Base-by-base conservation (phyloP, 1,140 invertebrate species). In the Drosophila bifasciata region DNA sequence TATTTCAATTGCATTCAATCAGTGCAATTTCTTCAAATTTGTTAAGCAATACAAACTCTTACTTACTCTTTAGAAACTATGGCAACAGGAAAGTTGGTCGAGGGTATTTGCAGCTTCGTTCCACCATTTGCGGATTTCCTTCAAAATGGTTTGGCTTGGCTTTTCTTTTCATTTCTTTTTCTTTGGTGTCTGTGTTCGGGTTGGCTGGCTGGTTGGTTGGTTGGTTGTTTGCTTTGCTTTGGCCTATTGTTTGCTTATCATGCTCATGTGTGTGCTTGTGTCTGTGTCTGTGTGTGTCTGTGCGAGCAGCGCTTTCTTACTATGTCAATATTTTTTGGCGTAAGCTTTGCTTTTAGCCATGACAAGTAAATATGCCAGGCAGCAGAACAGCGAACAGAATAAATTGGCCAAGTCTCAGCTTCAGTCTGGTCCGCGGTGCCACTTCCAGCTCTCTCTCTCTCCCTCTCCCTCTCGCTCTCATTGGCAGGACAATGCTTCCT, bases 311-410 rank as follows among this genome's bases (percentile, higher is more conserved):
- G 49, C 50, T 78, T 67, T 58, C 73, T 75, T 86, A 86, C 81
- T 88, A 66, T 86, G 81, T 88, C 81, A 86, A 86, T 88, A 86
- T 86, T 78, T 78, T 81, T 86, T 86, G 83, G 81, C 78, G 78
- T 86, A 79, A 88, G 81, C 83, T 70, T 86, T 88, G 83, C 81
- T 86, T 81, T 85, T 86, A 85, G 76, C 77, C 81, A 77, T 86
- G 81, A 85, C 81, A 85, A 85, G 83, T 88, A 85, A 86, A 85
- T 85, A 69, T 81, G 77, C 32, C 71, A 74, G 55, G 15, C 50
- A 36, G 46, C 44, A 57, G 61, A 66, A 60, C 55, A 56, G 75
- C 48, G 53, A n/a, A n/a, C n/a, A n/a, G 68, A 63, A 77, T 75
- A 81, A 74, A 59, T 86, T 86, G 80, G 71, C 76, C 80, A 83